Conservation (phyloP, 2,113 vertebrate species). For the Stomatorhinus ivindoensis region DNA sequence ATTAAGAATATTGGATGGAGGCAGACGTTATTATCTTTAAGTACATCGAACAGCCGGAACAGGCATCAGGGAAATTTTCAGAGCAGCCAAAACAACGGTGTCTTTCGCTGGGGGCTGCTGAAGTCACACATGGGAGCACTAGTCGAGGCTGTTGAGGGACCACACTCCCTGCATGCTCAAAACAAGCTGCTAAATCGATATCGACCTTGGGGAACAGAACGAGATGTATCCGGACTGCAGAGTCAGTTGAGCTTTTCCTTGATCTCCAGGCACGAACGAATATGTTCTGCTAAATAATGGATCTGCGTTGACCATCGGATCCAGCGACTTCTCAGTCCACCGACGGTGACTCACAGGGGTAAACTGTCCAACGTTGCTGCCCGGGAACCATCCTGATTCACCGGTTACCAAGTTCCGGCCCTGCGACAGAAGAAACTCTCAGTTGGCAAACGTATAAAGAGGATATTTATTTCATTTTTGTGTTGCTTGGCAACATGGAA, state of each 20-base stretch:
- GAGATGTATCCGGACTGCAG: background rate
- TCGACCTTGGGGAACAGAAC: background rate
- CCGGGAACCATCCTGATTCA: constrained; percentile 85
- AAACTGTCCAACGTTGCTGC: constrained; percentile 71
- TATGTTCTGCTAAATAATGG: background rate
- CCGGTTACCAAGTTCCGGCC: constrained; percentile 71
- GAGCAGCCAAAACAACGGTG: background rate
- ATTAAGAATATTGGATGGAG: constrained; percentile 10
- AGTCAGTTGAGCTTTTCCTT: background rate
- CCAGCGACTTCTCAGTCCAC: background rate
- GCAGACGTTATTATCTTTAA: background rate
- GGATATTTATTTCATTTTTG: background rate
- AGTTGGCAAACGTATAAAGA: background rate
- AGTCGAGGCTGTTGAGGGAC: background rate
- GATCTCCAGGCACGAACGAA: background rate
- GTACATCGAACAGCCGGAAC: background rate
- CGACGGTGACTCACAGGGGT: constrained; percentile 63
- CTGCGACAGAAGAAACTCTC: constrained; percentile 44
- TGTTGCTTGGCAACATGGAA: background rate
- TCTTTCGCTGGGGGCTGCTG: background rate
- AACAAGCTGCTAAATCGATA: background rate
- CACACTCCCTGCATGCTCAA: background rate
- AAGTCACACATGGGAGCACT: background rate
- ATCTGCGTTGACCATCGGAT: background rate
- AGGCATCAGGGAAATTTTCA: background rate